Evolutionary conservation across 2,888 invertebrate genomes (phyloP), one percentile per base, ranked within the genome.

Genomic region (Limnephilus lunatus): DNA sequence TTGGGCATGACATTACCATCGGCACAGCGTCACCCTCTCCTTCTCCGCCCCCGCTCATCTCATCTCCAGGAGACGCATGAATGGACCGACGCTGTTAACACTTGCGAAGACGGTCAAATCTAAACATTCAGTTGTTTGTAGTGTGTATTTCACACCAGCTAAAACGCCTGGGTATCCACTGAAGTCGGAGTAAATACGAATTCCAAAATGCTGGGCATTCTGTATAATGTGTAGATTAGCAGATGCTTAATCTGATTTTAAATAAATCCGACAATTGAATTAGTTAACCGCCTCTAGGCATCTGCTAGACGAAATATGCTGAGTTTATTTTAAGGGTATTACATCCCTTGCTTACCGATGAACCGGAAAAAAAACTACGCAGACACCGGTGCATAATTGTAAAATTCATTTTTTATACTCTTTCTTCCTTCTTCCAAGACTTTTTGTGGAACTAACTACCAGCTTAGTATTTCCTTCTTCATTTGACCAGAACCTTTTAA

Each of bases 1-100:
- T 80, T 89, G 88, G 88, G 88, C 88, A 89, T 89, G 88, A n/a
- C 39, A 32, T 82, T 30, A 32, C 31, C 82, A 31, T 19, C 82
- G 30, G 19, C 25, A 35, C 83, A 83, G 32, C 35, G 5, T 83
- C 25, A 35, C 85, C 19, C 14, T n/a, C 86, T 30, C 25, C 25
- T 80, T 12, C 53, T 39, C 32, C 80, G 88, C 68, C 68, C 5
- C 39, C 86, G 85, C 68, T n/a, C 35, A 39, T 39, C 86, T 15
- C 31, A 85, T 39, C 86, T 15, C 31, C 87, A 31, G 14, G 53
- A 81, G 19, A 31, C 32, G 88, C 80, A 80, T 68, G 88, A 80
- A 89, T 89, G 80, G 88, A 89, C 87, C 32, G 19, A 11, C 1
- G 68, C 7, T 44, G 35, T 80, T 81, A 80, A 89, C 80, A 81